Evolutionary conservation across 2,888 invertebrate species (phyloP).

Genomic region (Podabrus alpinus): DNA sequence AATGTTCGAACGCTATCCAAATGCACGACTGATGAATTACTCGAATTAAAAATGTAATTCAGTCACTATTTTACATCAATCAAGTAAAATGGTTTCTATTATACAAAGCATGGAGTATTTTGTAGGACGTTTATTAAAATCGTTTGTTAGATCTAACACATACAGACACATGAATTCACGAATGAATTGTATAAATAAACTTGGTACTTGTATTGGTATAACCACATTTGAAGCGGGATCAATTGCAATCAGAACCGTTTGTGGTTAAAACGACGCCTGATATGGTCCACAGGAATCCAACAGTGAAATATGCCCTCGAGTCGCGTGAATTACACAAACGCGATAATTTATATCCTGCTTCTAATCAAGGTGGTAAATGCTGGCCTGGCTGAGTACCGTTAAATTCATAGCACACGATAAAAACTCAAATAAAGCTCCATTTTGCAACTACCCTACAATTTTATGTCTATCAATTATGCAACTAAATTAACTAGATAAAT

Average conservation of each 20-base stretch:
- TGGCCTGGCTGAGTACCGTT: constrained; percentile 47
- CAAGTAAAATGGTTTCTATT: constrained; percentile 26
- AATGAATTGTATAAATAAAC: constrained; percentile 28
- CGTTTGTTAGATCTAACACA: constrained; percentile 22
- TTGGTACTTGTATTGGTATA: constrained; percentile 28
- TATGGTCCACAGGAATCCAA: constrained; percentile 40
- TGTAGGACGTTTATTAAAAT: constrained; percentile 26
- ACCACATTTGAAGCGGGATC: constrained; percentile 38
- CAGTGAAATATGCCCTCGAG: constrained; percentile 51
- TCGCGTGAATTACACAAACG: constrained; percentile 50
- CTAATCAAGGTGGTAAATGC: constrained; percentile 54
- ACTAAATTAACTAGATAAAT: neutral
- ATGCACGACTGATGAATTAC: constrained; percentile 31
- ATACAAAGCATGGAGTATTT: constrained; percentile 18
- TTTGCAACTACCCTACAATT: constrained; percentile 23
- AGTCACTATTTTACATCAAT: constrained; percentile 24
- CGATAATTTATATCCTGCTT: constrained; percentile 52
- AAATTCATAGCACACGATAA: constrained; percentile 45
- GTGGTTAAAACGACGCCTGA: constrained; percentile 39
- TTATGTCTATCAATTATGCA: constrained; percentile 14
- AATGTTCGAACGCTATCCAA: constrained; percentile 22
- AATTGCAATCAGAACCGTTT: constrained; percentile 44
- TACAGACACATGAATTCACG: constrained; percentile 10
- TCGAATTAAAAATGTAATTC: constrained; percentile 34
- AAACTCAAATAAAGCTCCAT: constrained; percentile 28